Evolutionary conservation across 2,797 vertebrate species (phyloP).

Genomic region (Trachurus trachurus): DNA sequence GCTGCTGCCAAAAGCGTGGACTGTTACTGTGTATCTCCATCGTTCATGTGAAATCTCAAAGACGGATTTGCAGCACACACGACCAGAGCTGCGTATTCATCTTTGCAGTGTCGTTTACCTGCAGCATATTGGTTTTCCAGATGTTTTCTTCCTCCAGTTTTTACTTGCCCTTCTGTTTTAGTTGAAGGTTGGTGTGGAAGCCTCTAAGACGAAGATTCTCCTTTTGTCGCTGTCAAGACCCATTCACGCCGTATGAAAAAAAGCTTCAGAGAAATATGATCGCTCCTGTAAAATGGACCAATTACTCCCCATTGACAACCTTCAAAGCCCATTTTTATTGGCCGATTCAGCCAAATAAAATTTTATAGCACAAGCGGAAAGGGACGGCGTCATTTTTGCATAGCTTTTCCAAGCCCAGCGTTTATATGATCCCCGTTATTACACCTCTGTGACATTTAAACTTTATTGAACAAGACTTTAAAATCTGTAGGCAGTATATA

Average conservation of each 20-base stretch:
- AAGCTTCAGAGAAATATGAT: constrained; percentile 95
- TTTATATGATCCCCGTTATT: constrained; percentile 98
- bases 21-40: constrained; percentile 76
- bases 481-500: constrained; percentile 99
- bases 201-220: constrained; percentile 77
- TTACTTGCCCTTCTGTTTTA: constrained; percentile 46
- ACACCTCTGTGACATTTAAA: constrained; percentile 99
- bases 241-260: constrained; percentile 89
- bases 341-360: constrained; percentile 99
- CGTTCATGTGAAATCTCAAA: constrained; percentile 64
- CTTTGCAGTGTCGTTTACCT: constrained; percentile 59
- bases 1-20: constrained; percentile 70
- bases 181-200: constrained; percentile 49
- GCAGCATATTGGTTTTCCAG: constrained; percentile 54
- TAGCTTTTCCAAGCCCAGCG: constrained; percentile 92
- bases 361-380: constrained; percentile 95
- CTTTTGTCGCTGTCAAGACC: constrained; percentile 90
- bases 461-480: constrained; percentile 99
- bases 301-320: constrained; percentile 99
- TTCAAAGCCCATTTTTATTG: constrained; percentile 97
- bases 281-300: constrained; percentile 96
- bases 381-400: constrained; percentile 93
- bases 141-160: constrained; percentile 34
- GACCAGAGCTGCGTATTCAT: constrained; percentile 64
- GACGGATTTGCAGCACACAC: constrained; percentile 31